Conservation (phyloP, 2,797 vertebrate species). For the Acrocephalus scirpaceus region DNA sequence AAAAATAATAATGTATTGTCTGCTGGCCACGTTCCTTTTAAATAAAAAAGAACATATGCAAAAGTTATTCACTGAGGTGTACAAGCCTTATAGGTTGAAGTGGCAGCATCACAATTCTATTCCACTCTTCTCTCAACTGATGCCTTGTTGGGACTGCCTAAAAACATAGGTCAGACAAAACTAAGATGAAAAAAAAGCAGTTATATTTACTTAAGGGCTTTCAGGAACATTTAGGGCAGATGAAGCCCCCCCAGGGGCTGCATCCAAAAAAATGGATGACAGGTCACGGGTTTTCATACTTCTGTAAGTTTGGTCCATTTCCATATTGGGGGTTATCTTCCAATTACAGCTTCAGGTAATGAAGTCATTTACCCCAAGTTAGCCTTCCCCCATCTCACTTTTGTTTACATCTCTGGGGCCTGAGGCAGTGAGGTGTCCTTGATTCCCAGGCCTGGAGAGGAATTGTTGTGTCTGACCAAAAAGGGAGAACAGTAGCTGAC, state of each 20-base stretch:
- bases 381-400: not conserved
- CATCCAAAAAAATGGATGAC: accelerated
- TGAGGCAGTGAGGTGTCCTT: not conserved
- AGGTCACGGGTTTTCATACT: not conserved
- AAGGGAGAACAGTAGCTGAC: not conserved
- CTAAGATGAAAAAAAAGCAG: not conserved
- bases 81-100: not conserved
- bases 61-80: not conserved
- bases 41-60: not conserved
- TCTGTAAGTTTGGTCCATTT: not conserved
- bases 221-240: too few relatives aligned
- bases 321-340: not conserved
- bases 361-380: not conserved
- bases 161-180: not conserved
- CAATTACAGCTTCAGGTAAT: not conserved
- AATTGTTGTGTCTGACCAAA: not conserved
- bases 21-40: not conserved
- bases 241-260: not conserved
- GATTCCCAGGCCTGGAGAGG: not conserved
- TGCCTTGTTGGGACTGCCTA: not conserved
- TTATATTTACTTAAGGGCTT: not conserved
- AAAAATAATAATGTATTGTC: not conserved
- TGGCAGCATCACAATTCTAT: not conserved
- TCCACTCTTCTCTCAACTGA: not conserved
- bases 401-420: not conserved